Conservation (phyloP, 1,140 invertebrate species). For the Aleiodes sp. region DNA sequence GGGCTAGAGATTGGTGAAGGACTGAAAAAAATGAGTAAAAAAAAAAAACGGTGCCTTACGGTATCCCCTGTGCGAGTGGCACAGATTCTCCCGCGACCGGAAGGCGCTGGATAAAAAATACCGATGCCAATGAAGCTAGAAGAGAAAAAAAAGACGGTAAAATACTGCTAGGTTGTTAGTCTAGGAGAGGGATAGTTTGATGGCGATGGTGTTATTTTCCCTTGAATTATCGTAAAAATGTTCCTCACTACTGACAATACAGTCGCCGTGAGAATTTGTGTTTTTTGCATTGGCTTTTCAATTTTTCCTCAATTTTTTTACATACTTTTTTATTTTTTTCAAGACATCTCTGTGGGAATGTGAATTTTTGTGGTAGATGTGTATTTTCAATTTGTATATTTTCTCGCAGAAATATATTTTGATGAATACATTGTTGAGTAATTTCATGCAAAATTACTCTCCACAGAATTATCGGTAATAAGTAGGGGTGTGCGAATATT, state of each 20-base stretch:
- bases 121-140: slow-evolving; percentile 28
- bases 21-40: slow-evolving; percentile 10
- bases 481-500: no score
- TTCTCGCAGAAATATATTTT: no score
- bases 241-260: slow-evolving; percentile 12
- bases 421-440: no score
- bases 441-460: no score
- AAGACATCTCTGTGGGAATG: slow-evolving; percentile 31
- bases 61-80: slow-evolving; percentile 59
- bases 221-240: slow-evolving; percentile 20
- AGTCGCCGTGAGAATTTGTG: slow-evolving; percentile 33
- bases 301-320: not conserved
- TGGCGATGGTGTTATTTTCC: slow-evolving; percentile 15
- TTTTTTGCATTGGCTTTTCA: slow-evolving; percentile 27
- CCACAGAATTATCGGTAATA: no score
- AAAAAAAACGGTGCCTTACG: slow-evolving; percentile 51
- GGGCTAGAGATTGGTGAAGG: slow-evolving; percentile 41
- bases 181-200: slow-evolving; percentile 8
- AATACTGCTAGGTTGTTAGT: slow-evolving; percentile 49
- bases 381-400: not conserved
- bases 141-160: slow-evolving; percentile 50
- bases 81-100: slow-evolving; percentile 57
- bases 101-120: slow-evolving; percentile 42
- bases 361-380: slow-evolving; percentile 6
- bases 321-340: not conserved